Evolutionary conservation across 2,113 vertebrate genomes (phyloP), one percentile per base, ranked within the genome.

Genomic region (Corvus cornix): DNA sequence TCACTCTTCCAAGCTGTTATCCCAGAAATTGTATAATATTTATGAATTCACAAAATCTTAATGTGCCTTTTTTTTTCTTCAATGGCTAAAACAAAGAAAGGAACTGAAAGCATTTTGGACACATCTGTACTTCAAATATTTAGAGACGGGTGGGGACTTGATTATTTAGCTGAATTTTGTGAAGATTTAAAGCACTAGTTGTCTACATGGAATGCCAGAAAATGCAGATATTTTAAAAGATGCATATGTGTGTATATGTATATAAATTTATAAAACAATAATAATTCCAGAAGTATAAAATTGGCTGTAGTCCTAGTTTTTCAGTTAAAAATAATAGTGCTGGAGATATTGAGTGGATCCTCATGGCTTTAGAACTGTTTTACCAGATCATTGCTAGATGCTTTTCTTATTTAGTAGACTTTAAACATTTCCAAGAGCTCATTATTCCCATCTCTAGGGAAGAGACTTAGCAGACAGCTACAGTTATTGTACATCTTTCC

Each of bases 331-430:
- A 95, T 93, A 97, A 96, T 97, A 97, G 95, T 90, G 72, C 53
- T 93, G 78, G 91, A 97, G 88, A 96, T 95, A 96, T 1, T 82
- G 79, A 95, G 26, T 93, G 63, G 52, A 96, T 91, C 96, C 63
- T 95, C 49, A 90, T 94, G 90, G 77, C 82, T 87, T 89, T 93
- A 91, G 95, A 97, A 97, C 73, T 91, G 58, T 89, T 97, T 96
- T 95, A 94, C 82, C 90, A 94, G 95, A 88, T 95, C 87, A 78
- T 69, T 96, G 73, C 87, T 95, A 89, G 90, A 97, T 97, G 91
- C 90, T 96, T 97, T 97, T 96, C 86, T 82, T 95, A 96, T 93
- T 96, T 97, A 96, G 91, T 95, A 95, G 82, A 91, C 78, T 91
- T 94, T 84, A 90, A 95, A 60, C 62, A 90, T 90, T 98, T 98